Evolutionary conservation across 2,888 invertebrate genomes (phyloP).

Genomic region (Ormia ochracea): DNA sequence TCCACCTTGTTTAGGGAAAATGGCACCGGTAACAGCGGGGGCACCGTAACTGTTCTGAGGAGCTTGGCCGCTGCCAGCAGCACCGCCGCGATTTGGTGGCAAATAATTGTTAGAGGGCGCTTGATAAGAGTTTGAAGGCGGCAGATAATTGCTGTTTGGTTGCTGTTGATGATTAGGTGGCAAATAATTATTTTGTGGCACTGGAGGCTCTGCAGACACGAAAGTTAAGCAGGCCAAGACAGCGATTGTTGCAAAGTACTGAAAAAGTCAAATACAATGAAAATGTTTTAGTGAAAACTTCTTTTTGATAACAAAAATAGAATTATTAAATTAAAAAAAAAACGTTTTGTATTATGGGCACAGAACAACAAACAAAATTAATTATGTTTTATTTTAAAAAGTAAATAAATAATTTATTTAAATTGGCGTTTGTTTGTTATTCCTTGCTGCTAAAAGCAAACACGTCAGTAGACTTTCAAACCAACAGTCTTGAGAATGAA

Average conservation of each 20-base stretch:
- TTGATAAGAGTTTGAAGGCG: constrained; percentile 74
- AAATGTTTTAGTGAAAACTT: no score
- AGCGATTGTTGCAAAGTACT: constrained; percentile 75
- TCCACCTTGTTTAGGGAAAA: constrained; percentile 73
- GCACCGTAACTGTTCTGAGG: constrained; percentile 78
- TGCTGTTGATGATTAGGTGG: constrained; percentile 77
- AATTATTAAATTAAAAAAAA: no score
- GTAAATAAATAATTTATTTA: no score
- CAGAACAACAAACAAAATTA: no score
- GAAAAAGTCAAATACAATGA: neutral
- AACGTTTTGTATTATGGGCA: no score
- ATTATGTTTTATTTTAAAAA: no score
- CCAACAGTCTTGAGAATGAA: no score
- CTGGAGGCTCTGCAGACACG: constrained; percentile 75
- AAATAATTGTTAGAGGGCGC: constrained; percentile 71
- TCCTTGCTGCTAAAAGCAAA: no score
- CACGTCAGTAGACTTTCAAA: no score
- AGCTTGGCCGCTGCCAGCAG: constrained; percentile 63
- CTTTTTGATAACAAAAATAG: no score
- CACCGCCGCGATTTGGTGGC: constrained; percentile 77
- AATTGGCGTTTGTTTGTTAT: no score
- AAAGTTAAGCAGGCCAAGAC: constrained; percentile 73
- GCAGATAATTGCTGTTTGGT: constrained; percentile 77
- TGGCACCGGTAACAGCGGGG: constrained; percentile 78
- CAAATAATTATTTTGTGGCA: constrained; percentile 75